Conservation (phyloP, 2,888 invertebrate genomes). For the Tetanocera ferruginea region DNA sequence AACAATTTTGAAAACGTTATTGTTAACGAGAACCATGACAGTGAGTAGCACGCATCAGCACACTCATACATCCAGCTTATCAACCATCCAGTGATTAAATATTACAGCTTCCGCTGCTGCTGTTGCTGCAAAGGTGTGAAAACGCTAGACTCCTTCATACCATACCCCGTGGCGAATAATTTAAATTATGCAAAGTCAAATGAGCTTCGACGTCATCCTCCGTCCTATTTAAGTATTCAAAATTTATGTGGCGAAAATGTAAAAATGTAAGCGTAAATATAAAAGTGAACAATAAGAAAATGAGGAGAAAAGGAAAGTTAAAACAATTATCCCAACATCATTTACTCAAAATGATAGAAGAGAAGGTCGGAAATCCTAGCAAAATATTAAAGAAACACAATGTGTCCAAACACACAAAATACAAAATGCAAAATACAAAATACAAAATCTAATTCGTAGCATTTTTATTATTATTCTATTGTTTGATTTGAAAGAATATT, state of each 20-base stretch:
- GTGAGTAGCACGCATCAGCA: not conserved
- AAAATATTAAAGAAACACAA: too few relatives aligned
- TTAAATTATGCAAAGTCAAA: conserved; percentile 22
- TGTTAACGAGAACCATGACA: not conserved
- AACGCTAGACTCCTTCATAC: not conserved
- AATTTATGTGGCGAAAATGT: not conserved
- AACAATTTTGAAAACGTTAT: not conserved
- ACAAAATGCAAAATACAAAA: too few relatives aligned
- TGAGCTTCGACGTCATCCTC: not conserved
- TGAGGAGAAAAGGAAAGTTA: too few relatives aligned
- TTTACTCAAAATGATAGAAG: too few relatives aligned
- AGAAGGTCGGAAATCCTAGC: too few relatives aligned
- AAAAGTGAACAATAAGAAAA: too few relatives aligned
- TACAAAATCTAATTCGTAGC: too few relatives aligned
- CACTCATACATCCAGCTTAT: not conserved
- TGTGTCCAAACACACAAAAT: too few relatives aligned
- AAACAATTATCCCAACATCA: too few relatives aligned
- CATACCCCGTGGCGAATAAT: conserved; percentile 15
- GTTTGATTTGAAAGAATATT: too few relatives aligned
- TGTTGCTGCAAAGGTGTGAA: conserved; percentile 4
- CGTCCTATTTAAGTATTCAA: not conserved
- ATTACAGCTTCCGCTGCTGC: conserved; percentile 3
- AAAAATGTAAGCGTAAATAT: not conserved
- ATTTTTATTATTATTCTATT: too few relatives aligned
- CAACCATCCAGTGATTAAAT: not conserved